Evolutionary conservation across 2,888 invertebrate genomes (phyloP), one percentile per base, ranked within the genome.

Genomic region (Ichneumoninae sp.): DNA sequence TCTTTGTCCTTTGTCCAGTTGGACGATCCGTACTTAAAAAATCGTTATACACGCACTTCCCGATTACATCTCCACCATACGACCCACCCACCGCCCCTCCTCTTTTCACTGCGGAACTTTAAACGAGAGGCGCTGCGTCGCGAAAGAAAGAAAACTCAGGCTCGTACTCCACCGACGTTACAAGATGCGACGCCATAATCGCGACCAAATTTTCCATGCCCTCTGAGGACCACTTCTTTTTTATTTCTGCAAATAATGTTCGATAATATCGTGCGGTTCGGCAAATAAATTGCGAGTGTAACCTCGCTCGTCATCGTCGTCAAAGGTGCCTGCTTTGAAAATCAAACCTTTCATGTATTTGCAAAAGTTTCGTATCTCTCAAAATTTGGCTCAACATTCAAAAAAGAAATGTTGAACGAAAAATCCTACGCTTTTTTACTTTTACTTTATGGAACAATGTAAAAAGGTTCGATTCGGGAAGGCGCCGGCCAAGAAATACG

Each of bases 31-130:
- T 36, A 47, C 16, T 78, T 69, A 47, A 16, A 47, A 78, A 78
- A 78, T 60, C 19, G 6, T 47, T 69, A 33, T 7, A 69, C 8
- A 69, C 22, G 69, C 33, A 33, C 57, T 47, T 44, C 16, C 66
- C 77, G 57, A 8, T 75, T 19, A 4, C 54, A 40, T 76, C 33
- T n/a, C 33, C 81, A 30, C 16, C 60, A 1, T 1, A 26, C 60
- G 13, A 60, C 1, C 16, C 30, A 54, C 68, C 79, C 82, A 86
- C 82, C 85, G 83, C 86, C 79, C 83, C 83, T 83, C 80, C 57
- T 81, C 83, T 85, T 83, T 82, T 83, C 44, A 60, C 63, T 16
- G 40, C 33, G 22, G 30, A 70, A 40, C 13, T 30, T 26, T 13
- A 40, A 13, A 13, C 19, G 16, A 13, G 40, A 7, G 47, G 19